phyloP scores from a whole-genome alignment of 2,797 vertebrate genomes.

The Erithacus rubecula region DNA sequence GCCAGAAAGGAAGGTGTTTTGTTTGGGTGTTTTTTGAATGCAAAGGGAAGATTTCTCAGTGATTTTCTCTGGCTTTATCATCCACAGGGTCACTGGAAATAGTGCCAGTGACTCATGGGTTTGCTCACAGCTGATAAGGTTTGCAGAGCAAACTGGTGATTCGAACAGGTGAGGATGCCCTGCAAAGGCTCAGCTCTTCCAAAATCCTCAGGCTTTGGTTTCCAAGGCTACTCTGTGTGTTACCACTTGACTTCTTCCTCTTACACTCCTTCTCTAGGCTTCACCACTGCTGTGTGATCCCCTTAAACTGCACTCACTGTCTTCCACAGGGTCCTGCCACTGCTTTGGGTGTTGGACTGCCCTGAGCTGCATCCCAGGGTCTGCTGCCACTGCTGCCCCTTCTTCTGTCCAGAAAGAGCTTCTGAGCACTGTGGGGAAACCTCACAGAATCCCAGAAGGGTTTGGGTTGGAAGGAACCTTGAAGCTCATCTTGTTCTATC shows the following conservation, averaged over 20 bases:
- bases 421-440: not conserved
- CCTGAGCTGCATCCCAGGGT: accelerated
- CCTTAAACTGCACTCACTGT: not conserved
- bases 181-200: not conserved
- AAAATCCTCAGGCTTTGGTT: not conserved
- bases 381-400: not conserved
- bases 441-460: not conserved
- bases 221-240: not conserved
- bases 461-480: not conserved
- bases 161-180: not conserved
- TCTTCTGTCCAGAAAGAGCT: not conserved
- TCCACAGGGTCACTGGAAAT: not conserved
- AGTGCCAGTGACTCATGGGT: not conserved
- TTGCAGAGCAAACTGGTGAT: not conserved
- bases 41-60: not conserved
- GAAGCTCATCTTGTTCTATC: accelerated
- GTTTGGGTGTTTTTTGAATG: not conserved
- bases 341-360: not conserved
- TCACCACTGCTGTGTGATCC: not conserved
- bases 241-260: not conserved
- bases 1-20: not conserved
- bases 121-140: not conserved
- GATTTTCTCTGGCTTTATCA: not conserved
- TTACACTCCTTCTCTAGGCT: not conserved
- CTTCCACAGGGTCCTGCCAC: accelerated